Evolutionary conservation across 1,140 invertebrate genomes (phyloP).

Genomic region (Hyles euphorbiae): DNA sequence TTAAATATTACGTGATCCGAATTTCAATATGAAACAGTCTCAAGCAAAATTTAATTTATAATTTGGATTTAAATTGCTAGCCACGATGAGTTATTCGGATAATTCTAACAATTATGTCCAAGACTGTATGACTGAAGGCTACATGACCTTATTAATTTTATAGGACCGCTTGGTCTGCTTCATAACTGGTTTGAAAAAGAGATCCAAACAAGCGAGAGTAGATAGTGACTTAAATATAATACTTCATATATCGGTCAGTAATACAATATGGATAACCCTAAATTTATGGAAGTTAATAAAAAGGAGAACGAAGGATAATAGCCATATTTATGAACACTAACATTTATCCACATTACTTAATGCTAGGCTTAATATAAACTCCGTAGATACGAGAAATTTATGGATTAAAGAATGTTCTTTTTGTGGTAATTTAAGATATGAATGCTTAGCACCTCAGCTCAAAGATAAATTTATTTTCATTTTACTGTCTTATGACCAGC

Average conservation of each 20-base stretch:
- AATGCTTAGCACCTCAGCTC: too few species aligned
- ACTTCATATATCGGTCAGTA: constrained; percentile 9
- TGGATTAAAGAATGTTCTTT: too few species aligned
- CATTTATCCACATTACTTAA: too few species aligned
- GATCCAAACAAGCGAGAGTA: constrained; percentile 4
- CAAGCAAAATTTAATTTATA: too few species aligned
- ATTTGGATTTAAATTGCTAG: too few species aligned
- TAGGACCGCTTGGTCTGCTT: constrained; percentile 47
- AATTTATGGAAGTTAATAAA: constrained; percentile 6
- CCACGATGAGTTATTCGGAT: background rate
- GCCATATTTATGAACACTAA: constrained; percentile 2
- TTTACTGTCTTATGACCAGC: too few species aligned
- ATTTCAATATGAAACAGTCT: too few species aligned
- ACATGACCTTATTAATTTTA: constrained; percentile 65
- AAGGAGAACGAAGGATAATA: background rate
- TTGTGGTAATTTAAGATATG: too few species aligned
- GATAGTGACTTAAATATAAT: constrained; percentile 4
- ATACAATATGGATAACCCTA: background rate
- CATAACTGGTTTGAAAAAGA: constrained; percentile 47
- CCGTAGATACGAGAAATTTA: too few species aligned
- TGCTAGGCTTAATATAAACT: too few species aligned
- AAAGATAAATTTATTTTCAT: too few species aligned
- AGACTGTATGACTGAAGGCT: constrained; percentile 41
- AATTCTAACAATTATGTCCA: constrained; percentile 27
- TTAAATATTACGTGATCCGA: too few species aligned